Evolutionary conservation across 2,113 vertebrate genomes (phyloP).

Genomic region (Otolemur garnettii): DNA sequence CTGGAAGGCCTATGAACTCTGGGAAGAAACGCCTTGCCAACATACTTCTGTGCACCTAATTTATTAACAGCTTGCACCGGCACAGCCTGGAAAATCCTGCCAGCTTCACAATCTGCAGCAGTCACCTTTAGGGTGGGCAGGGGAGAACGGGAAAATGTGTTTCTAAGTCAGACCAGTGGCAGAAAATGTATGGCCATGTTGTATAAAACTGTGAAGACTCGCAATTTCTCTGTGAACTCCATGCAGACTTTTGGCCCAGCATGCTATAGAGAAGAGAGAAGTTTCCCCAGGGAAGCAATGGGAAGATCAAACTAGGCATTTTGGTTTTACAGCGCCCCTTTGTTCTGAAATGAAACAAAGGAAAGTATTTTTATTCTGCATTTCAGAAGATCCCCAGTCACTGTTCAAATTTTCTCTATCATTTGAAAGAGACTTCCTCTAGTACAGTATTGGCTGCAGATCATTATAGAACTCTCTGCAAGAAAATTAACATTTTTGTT

Average conservation of each 20-base stretch:
- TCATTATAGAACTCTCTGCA: neutral
- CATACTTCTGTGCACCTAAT: slow-evolving; percentile 86
- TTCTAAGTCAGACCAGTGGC: slow-evolving; percentile 16
- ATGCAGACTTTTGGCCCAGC: neutral
- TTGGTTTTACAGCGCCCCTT: neutral
- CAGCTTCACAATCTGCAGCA: slow-evolving; percentile 39
- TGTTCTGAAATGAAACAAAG: neutral
- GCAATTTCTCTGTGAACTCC: neutral
- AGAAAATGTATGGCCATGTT: slow-evolving; percentile 6
- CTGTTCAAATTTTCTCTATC: neutral
- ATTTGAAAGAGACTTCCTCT: neutral
- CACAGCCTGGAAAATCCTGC: slow-evolving; percentile 60
- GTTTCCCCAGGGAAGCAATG: neutral
- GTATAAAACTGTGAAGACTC: neutral
- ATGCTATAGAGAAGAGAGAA: neutral
- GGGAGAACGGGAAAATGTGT: neutral
- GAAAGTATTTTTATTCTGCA: neutral
- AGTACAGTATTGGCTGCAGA: neutral
- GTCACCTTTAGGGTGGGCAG: slow-evolving; percentile 54
- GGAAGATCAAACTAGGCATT: neutral
- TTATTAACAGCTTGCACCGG: slow-evolving; percentile 83
- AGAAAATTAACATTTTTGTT: slow-evolving; percentile 23
- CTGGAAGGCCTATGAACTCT: slow-evolving; percentile 89
- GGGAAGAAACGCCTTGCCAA: slow-evolving; percentile 87
- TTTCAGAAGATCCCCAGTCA: neutral